A percentile compares a stretch with the other conserved stretches of the same genome.
phyloP scores from a whole-genome alignment of 2,888 invertebrate species.

The Lasioglossum figueresi region DNA sequence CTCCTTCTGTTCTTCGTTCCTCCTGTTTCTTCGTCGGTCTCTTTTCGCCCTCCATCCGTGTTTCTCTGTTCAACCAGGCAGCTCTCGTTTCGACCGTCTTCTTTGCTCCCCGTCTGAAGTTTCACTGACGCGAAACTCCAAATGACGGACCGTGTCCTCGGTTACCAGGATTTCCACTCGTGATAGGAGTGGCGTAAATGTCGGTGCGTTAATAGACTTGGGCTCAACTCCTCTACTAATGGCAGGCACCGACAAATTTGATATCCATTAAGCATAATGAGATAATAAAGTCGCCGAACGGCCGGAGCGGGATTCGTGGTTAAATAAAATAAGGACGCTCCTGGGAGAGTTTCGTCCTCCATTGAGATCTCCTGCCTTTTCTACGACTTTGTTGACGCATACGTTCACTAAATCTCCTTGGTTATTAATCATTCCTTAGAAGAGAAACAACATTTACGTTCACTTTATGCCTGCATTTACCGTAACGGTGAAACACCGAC shows the following conservation, averaged over 20 bases:
- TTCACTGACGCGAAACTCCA: slow-evolving; percentile 60
- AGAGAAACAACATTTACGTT: neutral
- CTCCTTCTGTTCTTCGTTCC: slow-evolving; percentile 9
- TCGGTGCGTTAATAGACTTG: slow-evolving; percentile 61
- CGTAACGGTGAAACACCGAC: too few species aligned
- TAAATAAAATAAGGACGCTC: slow-evolving; percentile 46
- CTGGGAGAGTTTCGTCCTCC: neutral
- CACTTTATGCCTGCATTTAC: neutral
- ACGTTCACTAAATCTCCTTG: neutral
- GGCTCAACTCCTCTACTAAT: slow-evolving; percentile 47
- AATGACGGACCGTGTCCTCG: slow-evolving; percentile 59
- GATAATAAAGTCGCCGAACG: slow-evolving; percentile 54
- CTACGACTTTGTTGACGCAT: neutral
- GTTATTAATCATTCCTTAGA: neutral
- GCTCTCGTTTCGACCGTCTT: slow-evolving; percentile 35
- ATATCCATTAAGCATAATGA: slow-evolving; percentile 60
- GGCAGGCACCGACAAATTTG: slow-evolving; percentile 57
- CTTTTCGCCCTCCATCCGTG: slow-evolving; percentile 25
- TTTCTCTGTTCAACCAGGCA: slow-evolving; percentile 22
- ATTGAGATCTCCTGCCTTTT: neutral
- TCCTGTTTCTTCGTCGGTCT: slow-evolving; percentile 36
- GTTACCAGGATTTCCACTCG: slow-evolving; percentile 56
- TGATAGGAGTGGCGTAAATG: slow-evolving; percentile 52
- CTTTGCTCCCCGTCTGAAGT: slow-evolving; percentile 54
- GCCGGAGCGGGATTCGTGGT: slow-evolving; percentile 36